phyloP scores from a whole-genome alignment of 2,113 vertebrate species.

The Mustela lutreola region DNA sequence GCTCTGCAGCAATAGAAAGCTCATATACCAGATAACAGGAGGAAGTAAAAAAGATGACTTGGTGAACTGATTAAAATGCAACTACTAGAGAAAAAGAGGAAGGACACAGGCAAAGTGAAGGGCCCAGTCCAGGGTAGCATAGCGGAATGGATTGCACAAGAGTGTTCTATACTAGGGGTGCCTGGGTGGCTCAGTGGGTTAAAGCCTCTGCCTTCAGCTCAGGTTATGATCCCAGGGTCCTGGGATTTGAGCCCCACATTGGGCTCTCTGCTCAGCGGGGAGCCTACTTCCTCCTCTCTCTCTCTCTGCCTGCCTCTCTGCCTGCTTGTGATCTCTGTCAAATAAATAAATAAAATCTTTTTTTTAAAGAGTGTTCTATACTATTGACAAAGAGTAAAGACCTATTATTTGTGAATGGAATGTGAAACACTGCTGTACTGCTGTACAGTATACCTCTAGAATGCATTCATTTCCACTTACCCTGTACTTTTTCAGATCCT shows the following conservation, averaged over 20 bases:
- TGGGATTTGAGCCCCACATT: no score
- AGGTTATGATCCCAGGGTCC: no score
- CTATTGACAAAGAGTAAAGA: slow-evolving; percentile 35
- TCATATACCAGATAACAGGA: background rate
- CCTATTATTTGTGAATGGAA: background rate
- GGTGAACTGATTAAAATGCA: background rate
- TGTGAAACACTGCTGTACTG: background rate
- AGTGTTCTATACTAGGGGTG: background rate
- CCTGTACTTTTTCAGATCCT: background rate
- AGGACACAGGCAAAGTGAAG: background rate
- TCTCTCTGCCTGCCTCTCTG: no score
- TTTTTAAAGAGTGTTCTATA: background rate
- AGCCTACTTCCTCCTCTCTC: no score
- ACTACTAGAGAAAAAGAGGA: background rate
- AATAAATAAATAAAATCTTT: no score
- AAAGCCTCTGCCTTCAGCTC: no score
- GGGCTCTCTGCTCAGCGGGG: no score
- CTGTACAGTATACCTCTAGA: background rate
- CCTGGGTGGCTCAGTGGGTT: no score
- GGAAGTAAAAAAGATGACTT: background rate
- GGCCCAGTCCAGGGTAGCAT: accelerated
- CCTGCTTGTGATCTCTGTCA: no score
- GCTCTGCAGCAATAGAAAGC: background rate
- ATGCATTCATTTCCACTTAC: slow-evolving; percentile 3
- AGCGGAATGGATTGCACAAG: background rate